A percentile compares a stretch with the other conserved stretches of the same genome.
Evolutionary conservation across 2,888 invertebrate genomes (phyloP).

Genomic region (Drosophila macrospina): DNA sequence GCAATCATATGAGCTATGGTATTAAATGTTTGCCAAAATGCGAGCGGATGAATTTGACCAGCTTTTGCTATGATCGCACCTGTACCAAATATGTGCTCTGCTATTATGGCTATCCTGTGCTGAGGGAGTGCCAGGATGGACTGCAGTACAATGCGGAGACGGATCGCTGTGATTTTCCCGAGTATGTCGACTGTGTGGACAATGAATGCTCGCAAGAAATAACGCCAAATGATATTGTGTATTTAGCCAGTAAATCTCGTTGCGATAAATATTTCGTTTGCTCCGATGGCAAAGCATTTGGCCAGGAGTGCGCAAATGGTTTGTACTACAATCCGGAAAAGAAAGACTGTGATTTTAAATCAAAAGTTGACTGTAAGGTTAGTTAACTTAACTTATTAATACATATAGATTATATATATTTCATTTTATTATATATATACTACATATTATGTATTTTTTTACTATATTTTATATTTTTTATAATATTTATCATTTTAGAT

Average conservation of each 20-base stretch:
- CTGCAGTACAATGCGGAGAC: conserved; percentile 82
- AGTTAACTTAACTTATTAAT: conserved; percentile 22
- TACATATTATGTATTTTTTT: too few species aligned
- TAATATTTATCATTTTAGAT: conserved; percentile 51
- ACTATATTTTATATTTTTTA: not conserved
- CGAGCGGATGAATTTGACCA: conserved; percentile 37
- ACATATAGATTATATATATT: not conserved
- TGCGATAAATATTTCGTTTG: conserved; percentile 81
- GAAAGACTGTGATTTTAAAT: conserved; percentile 72
- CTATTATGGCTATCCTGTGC: conserved; percentile 70
- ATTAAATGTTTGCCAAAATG: conserved; percentile 52
- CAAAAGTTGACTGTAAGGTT: conserved; percentile 71
- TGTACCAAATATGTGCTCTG: conserved; percentile 82
- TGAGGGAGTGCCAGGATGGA: conserved; percentile 77
- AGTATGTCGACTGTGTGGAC: conserved; percentile 81
- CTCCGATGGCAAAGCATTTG: conserved; percentile 73
- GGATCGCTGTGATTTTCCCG: conserved; percentile 82
- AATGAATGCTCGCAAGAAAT: conserved; percentile 72
- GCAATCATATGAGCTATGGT: rapidly evolving
- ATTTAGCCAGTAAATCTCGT: conserved; percentile 68
- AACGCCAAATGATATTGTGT: conserved; percentile 68
- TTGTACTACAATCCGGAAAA: conserved; percentile 68
- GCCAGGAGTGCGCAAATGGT: conserved; percentile 70
- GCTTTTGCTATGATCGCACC: conserved; percentile 79
- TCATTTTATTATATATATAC: not conserved